phyloP scores from a whole-genome alignment of 35 echinoderm and acorn worm species.

The Diadema setosum region DNA sequence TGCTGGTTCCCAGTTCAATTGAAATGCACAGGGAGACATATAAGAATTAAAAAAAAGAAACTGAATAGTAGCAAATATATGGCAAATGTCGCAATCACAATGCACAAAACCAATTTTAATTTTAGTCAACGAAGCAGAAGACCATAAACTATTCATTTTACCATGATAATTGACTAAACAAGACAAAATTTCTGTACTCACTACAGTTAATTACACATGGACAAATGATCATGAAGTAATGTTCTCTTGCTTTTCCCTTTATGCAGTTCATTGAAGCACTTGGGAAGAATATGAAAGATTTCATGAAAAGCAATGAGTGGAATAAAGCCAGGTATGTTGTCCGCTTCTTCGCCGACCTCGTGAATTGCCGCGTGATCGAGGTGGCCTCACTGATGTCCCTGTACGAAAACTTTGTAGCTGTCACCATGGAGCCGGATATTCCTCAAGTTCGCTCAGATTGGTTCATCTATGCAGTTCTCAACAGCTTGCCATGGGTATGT shows the following conservation, averaged over 20 bases:
- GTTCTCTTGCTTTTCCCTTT: background rate
- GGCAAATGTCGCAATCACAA: too few relatives aligned
- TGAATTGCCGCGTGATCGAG: slow-evolving; percentile 91
- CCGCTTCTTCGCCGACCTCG: slow-evolving; percentile 76
- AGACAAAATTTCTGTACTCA: too few relatives aligned
- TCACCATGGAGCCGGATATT: slow-evolving; percentile 61
- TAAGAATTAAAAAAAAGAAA: too few relatives aligned
- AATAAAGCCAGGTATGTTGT: slow-evolving; percentile 56
- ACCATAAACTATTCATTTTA: too few relatives aligned
- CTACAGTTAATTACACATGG: too few relatives aligned
- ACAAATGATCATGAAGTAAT: too few relatives aligned
- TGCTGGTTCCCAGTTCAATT: too few relatives aligned
- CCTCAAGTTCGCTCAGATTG: slow-evolving; percentile 90
- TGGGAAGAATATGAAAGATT: slow-evolving; percentile 53
- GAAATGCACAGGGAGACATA: too few relatives aligned
- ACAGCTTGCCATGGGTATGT: slow-evolving; percentile 92
- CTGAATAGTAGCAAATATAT: too few relatives aligned
- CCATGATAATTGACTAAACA: too few relatives aligned
- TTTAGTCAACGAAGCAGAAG: too few relatives aligned
- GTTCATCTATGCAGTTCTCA: slow-evolving; percentile 78
- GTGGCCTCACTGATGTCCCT: slow-evolving; percentile 52
- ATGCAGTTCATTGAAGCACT: background rate
- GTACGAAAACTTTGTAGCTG: slow-evolving; percentile 73
- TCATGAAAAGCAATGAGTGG: slow-evolving; percentile 81
- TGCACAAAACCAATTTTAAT: too few relatives aligned